A percentile compares a stretch with the other conserved stretches of the same genome.
Evolutionary conservation across 2,888 invertebrate species (phyloP).

Genomic region (Tetropium fuscum): DNA sequence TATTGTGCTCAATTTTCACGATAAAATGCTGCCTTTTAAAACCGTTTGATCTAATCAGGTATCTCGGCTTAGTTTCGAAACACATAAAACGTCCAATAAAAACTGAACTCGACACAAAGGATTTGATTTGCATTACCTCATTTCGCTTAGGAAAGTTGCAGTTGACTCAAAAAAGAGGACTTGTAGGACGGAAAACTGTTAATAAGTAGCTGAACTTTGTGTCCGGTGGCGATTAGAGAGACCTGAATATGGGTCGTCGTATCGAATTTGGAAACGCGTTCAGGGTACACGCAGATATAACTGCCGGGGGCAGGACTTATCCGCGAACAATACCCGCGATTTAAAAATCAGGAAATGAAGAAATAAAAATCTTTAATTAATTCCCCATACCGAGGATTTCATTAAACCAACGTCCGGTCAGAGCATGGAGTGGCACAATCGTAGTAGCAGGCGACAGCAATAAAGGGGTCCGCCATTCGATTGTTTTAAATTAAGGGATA

Average conservation of each 20-base stretch:
- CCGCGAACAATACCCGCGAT: constrained; percentile 36
- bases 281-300: not conserved
- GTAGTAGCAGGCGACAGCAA: constrained; percentile 27
- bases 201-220: too few species aligned
- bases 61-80: not conserved
- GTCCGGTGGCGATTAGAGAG: not conserved
- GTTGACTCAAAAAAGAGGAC: too few species aligned
- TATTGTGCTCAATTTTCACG: constrained; percentile 11
- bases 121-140: not conserved
- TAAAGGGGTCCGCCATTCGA: constrained; percentile 50
- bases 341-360: constrained; percentile 52
- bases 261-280: not conserved
- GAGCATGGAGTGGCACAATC: constrained; percentile 21
- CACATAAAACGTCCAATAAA: not conserved
- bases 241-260: too few species aligned
- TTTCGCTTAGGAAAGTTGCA: too few species aligned
- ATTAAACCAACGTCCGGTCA: constrained; percentile 45
- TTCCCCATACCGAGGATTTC: constrained; percentile 40
- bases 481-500: constrained; percentile 59
- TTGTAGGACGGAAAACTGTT: too few species aligned
- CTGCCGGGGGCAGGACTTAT: constrained; percentile 9
- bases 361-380: constrained; percentile 54
- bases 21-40: not conserved
- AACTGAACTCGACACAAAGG: not conserved
- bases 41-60: constrained; percentile 10